Base-by-base conservation (phyloP, 2,797 vertebrate genomes). In the Gadopsis bispinosus region DNA sequence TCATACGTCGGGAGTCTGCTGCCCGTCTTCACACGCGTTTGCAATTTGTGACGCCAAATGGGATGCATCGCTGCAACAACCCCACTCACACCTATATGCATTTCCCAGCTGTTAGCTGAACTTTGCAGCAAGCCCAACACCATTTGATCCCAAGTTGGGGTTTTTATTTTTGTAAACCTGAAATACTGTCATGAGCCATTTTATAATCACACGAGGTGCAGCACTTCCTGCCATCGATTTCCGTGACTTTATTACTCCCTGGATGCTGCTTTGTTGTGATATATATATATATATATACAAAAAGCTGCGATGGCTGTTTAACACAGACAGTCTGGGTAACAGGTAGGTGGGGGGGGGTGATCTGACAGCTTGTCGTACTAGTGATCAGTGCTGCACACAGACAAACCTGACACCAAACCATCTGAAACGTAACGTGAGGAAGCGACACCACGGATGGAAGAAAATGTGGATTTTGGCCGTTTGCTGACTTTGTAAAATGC, bases 81-180 rank as follows among this genome's bases (percentile, higher is more conserved):
- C 75, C 69, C 39, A 64, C 41, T 64, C 77, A 65, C n/a, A 56
- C 79, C 79, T 56, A 79, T 17, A 79, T 81, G 69, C 33, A 60
- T 56, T 73, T 65, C 16, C 26, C 61, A 64, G 67, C 61, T 41
- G 39, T 35, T 26, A 22, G 19, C 33, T 20, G 26, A 60, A 48
- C 14, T 8, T 29, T 31, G 37, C 43, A 50, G 16, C 31, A 13
- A 70, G 22, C 39, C 26, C 4, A 31, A 48, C 19, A 59, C 29
- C 9, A 51, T 29, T 58, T 35, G 10, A n/a, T n/a, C n/a, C n/a
- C n/a, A n/a, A n/a, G n/a, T n/a, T n/a, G n/a, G n/a, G n/a, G n/a
- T n/a, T n/a, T n/a, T n/a, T n/a, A n/a, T n/a, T n/a, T n/a, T n/a
- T n/a, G n/a, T n/a, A n/a, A n/a, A n/a, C n/a, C 13, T 61, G 26